Base-by-base conservation (phyloP, 2,888 invertebrate genomes). In the Clunio marinus region DNA sequence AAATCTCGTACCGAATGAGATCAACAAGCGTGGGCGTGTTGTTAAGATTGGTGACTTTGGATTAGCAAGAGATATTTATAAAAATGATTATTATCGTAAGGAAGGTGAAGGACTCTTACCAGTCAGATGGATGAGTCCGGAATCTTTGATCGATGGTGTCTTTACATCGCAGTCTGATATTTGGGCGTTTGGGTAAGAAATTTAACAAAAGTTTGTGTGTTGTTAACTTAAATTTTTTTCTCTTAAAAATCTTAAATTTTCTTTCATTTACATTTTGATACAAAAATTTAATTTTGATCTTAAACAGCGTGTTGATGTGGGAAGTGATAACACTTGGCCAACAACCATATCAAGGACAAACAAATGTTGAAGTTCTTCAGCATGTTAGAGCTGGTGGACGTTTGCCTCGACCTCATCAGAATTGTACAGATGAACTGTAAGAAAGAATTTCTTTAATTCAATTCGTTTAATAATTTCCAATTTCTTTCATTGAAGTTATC, bases 11-110 rank as follows among this genome's bases (percentile, higher is more conserved):
- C 51, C 5, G n/a, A 17, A 2, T 22, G 60, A 37, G 3, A 35
- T 3, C 1, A 13, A 2, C 10, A 2, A 4, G 2, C 17, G 20
- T 8, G 32, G 35, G 5, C 22, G 60, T 2, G 37, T 66, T 57
- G 94, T 96, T n/a, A 96, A 96, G 80, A 94, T 96, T 69, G 97
- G 96, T 0, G 98, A 98, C 79, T 98, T 98, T 77, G 98, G 98
- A 0, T 82, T 99, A 7, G 96, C 98, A 0, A 83, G 98, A 70
- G 97, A 98, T 77, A 93, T 98, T 71, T 97, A 97, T 78, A 93
- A 94, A 77, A 96, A 93, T 75, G 97, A 98, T 77, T 99, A 98
- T 75, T 99, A 98, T 76, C 84, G 96, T 71, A 96, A 97, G 78
- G 95, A 95, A 79, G 91, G 93, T 1, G 88, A 89, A 81, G 88